Percentiles rank a stretch among this genome's conserved stretches.
These are phyloP conservation scores for Frieseomelitta varia DNA, from an alignment of 1,140 invertebrate genomes.

Conservation along the genomic window DNA sequence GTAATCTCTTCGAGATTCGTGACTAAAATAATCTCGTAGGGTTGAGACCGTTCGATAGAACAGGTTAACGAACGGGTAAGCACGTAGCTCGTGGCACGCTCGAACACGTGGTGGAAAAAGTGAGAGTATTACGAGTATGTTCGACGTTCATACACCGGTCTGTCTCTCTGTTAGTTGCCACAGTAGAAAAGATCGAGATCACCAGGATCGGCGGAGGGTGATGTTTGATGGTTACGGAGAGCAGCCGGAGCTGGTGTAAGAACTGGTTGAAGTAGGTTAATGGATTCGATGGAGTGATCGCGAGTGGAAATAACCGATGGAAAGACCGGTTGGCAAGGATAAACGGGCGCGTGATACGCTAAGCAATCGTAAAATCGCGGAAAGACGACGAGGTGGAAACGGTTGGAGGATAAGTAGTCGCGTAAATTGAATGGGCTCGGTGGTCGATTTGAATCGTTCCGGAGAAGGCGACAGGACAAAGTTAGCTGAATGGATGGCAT, in stretches of 20 bases:
- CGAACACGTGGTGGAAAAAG: constrained; percentile 1
- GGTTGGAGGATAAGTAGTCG: not conserved
- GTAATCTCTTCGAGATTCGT: not conserved
- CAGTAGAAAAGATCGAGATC: constrained; percentile 7
- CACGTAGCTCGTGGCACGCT: too few species aligned
- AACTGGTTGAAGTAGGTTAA: constrained; percentile 43
- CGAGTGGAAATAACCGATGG: constrained; percentile 17
- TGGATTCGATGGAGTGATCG: constrained; percentile 34
- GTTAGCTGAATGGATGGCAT: constrained; percentile 7
- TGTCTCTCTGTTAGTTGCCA: constrained; percentile 13
- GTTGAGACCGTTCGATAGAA: not conserved
- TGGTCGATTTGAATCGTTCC: not conserved
- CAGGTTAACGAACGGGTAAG: not conserved
- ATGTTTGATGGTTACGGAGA: constrained; percentile 4
- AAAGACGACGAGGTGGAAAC: not conserved
- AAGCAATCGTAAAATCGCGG: not conserved
- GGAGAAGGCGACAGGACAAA: not conserved
- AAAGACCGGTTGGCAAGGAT: constrained; percentile 34
- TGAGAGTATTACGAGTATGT: constrained; percentile 20
- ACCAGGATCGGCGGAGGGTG: not conserved
- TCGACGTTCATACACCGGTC: not conserved
- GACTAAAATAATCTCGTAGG: not conserved
- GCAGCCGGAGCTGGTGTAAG: constrained; percentile 2
- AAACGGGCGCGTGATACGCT: constrained; percentile 1
- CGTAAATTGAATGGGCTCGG: not conserved